These are phyloP conservation scores for Setipinna tenuifilis DNA, from an alignment of 2,797 vertebrate genomes.

Conservation along the genomic window DNA sequence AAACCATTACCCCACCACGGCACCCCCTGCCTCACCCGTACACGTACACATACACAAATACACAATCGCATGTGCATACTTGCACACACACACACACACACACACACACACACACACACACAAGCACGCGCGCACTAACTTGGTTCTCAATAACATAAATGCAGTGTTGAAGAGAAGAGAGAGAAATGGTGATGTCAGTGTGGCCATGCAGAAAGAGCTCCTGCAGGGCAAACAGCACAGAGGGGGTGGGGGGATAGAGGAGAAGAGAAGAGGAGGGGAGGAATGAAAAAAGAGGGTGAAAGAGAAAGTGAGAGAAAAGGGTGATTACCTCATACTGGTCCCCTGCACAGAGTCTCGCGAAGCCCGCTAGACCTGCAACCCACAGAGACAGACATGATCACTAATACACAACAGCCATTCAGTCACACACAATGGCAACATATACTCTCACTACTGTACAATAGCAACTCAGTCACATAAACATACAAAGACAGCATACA, in stretches of 20 bases:
- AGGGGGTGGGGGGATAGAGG: not conserved
- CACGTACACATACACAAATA: not conserved
- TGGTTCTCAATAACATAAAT: not conserved
- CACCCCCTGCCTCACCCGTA: not conserved
- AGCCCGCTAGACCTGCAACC: slow-evolving; percentile 91
- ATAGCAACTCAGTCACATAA: too few relatives aligned
- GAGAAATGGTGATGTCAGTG: slow-evolving; percentile 24
- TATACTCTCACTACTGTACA: not conserved
- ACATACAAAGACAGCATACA: too few relatives aligned
- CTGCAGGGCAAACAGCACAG: not conserved
- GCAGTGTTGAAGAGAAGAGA: slow-evolving; percentile 14
- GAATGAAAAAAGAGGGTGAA: not conserved
- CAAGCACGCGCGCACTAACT: not conserved
- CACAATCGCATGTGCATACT: not conserved
- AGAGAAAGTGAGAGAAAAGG: not conserved
- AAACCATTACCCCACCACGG: not conserved
- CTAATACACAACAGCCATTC: not conserved
- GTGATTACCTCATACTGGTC: slow-evolving; percentile 93
- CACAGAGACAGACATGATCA: slow-evolving; percentile 49
- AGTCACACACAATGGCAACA: not conserved
- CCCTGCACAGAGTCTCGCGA: slow-evolving; percentile 92
- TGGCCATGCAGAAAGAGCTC: slow-evolving; percentile 16
- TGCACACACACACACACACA: not conserved
- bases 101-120: not conserved
- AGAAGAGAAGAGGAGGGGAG: not conserved